Conservation (phyloP, 2,797 vertebrate species). For the Holocentrus rufus region DNA sequence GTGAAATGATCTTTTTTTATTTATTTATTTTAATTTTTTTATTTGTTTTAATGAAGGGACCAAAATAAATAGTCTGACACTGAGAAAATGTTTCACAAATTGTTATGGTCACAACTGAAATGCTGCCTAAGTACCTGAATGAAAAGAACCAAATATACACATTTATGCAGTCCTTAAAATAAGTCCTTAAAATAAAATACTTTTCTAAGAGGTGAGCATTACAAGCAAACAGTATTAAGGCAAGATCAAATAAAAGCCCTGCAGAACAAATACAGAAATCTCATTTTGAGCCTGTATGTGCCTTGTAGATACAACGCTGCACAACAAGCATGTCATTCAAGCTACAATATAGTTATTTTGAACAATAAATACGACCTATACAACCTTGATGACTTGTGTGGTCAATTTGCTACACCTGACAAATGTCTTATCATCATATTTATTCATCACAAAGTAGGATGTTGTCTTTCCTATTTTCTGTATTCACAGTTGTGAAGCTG, state of each 20-base stretch:
- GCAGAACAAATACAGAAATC: background rate
- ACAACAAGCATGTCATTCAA: constrained; percentile 7
- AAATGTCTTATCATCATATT: background rate
- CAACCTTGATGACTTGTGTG: background rate
- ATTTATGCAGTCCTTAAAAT: constrained; percentile 10
- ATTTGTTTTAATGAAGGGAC: constrained; percentile 19
- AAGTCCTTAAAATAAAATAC: too few relatives aligned
- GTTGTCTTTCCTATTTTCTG: background rate
- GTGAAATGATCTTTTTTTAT: constrained; percentile 5
- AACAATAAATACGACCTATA: constrained; percentile 21
- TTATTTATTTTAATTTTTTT: constrained; percentile 18
- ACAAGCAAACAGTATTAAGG: constrained; percentile 29
- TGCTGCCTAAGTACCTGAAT: background rate
- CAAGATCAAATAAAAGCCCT: constrained; percentile 19
- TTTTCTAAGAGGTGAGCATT: background rate
- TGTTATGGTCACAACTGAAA: background rate
- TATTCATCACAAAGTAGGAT: constrained; percentile 12
- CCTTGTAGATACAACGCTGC: constrained; percentile 10
- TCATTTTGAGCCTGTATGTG: background rate
- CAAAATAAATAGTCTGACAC: constrained; percentile 8
- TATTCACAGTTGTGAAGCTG: background rate
- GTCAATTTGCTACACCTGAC: constrained; percentile 4
- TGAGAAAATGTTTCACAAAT: background rate
- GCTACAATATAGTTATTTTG: constrained; percentile 21
- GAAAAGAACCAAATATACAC: background rate